phyloP scores from a whole-genome alignment of 2,888 invertebrate species.

The Helobdella robusta region DNA sequence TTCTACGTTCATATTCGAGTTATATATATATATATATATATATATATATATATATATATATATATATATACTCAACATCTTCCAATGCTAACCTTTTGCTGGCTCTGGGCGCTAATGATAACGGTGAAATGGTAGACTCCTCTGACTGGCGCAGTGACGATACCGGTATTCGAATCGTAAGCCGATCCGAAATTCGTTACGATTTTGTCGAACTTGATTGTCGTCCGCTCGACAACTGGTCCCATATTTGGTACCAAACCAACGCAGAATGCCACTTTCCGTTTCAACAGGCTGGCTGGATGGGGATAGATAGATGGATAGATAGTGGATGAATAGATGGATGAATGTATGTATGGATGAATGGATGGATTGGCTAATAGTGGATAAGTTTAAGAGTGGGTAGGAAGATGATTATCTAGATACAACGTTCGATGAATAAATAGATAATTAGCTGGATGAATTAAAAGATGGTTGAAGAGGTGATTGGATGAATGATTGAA shows the following conservation, averaged over 20 bases:
- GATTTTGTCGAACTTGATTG: slow-evolving; percentile 42
- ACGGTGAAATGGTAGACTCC: slow-evolving; percentile 46
- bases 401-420: too few relatives aligned
- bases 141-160: slow-evolving; percentile 44
- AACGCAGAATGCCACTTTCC: slow-evolving; percentile 45
- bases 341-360: neutral
- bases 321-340: too few relatives aligned
- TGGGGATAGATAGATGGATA: too few relatives aligned
- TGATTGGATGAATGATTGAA: neutral
- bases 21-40: too few relatives aligned
- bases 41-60: too few relatives aligned
- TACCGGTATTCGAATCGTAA: slow-evolving; percentile 40
- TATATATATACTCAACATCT: neutral
- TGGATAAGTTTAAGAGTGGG: too few relatives aligned
- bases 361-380: too few relatives aligned
- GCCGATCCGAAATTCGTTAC: slow-evolving; percentile 44
- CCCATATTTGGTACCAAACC: slow-evolving; percentile 44
- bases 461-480: too few relatives aligned
- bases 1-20: too few relatives aligned
- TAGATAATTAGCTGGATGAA: too few relatives aligned
- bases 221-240: slow-evolving; percentile 36
- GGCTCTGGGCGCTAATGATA: slow-evolving; percentile 45
- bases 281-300: slow-evolving; percentile 25
- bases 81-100: slow-evolving; percentile 41
- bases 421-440: too few relatives aligned